phyloP scores from a whole-genome alignment of 2,888 invertebrate species.

The Caenorhabditis virilis region DNA sequence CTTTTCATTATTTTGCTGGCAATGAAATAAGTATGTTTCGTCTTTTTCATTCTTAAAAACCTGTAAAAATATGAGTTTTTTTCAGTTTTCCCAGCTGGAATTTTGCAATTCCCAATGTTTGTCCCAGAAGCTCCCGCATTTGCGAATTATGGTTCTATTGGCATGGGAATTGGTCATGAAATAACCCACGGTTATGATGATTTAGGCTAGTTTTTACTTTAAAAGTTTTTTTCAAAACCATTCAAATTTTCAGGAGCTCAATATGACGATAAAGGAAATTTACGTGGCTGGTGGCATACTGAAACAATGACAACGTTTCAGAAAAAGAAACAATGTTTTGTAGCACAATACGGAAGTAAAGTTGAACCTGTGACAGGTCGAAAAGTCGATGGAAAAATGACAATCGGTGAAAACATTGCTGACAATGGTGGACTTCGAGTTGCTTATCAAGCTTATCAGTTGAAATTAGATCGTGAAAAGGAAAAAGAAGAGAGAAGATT shows the following conservation, averaged over 20 bases:
- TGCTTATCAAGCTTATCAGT: constrained; percentile 54
- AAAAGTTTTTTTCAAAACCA: no score
- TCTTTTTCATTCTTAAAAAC: background rate
- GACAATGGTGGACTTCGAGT: constrained; percentile 63
- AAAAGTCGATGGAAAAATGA: constrained; percentile 57
- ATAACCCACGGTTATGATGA: constrained; percentile 66
- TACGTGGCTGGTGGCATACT: constrained; percentile 59
- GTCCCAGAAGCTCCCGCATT: constrained; percentile 53
- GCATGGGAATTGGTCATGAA: constrained; percentile 64
- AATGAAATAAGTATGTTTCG: constrained; percentile 51
- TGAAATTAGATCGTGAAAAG: constrained; percentile 38
- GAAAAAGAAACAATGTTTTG: constrained; percentile 62
- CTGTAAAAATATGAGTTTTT: no score
- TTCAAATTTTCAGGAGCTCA: constrained; percentile 53
- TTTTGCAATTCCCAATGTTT: constrained; percentile 62
- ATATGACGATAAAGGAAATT: constrained; percentile 58
- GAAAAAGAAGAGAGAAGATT: constrained; percentile 44
- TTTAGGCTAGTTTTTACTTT: constrained; percentile 39
- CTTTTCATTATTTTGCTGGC: constrained; percentile 57
- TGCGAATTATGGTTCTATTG: constrained; percentile 61
- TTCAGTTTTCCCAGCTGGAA: constrained; percentile 63
- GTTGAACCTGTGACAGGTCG: constrained; percentile 51
- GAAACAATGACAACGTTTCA: constrained; percentile 58
- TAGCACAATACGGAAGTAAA: constrained; percentile 57
- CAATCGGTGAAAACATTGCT: constrained; percentile 64